phyloP scores from a whole-genome alignment of 2,888 invertebrate species.

The Nephrotoma appendiculata region DNA sequence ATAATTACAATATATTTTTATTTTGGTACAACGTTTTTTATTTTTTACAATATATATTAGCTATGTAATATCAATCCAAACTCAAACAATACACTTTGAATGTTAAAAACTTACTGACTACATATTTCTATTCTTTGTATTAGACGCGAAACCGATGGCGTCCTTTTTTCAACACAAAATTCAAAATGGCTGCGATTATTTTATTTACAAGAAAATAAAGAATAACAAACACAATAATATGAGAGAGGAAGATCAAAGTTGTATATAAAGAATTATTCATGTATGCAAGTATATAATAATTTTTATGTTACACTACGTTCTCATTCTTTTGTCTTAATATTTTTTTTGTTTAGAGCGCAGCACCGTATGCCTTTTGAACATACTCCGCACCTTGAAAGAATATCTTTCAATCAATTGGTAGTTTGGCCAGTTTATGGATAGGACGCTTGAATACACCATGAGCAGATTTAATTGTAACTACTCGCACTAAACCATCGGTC shows the following conservation, averaged over 20 bases:
- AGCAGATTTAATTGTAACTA: too few relatives aligned
- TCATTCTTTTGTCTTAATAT: background rate
- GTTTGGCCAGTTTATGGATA: too few relatives aligned
- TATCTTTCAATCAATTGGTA: too few relatives aligned
- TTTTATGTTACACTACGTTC: background rate
- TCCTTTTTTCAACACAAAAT: conserved; percentile 10
- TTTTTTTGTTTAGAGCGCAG: background rate
- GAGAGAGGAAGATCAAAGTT: background rate
- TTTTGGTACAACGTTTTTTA: too few relatives aligned
- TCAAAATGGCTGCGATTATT: conserved; percentile 5
- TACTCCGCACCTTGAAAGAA: too few relatives aligned
- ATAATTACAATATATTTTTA: too few relatives aligned
- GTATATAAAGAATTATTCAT: background rate
- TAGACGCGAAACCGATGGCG: conserved; percentile 10
- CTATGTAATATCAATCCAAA: background rate
- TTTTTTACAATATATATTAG: too few relatives aligned
- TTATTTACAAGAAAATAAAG: background rate
- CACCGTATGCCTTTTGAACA: background rate
- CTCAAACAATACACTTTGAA: conserved; percentile 11
- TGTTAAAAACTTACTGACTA: conserved; percentile 11
- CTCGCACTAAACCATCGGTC: too few relatives aligned
- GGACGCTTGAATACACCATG: too few relatives aligned
- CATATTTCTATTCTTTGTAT: conserved; percentile 5
- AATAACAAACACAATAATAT: background rate
- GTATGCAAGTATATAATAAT: background rate